Evolutionary conservation across 2,113 vertebrate species (phyloP), one percentile per base, ranked within the genome.

Genomic region (Gavia stellata): DNA sequence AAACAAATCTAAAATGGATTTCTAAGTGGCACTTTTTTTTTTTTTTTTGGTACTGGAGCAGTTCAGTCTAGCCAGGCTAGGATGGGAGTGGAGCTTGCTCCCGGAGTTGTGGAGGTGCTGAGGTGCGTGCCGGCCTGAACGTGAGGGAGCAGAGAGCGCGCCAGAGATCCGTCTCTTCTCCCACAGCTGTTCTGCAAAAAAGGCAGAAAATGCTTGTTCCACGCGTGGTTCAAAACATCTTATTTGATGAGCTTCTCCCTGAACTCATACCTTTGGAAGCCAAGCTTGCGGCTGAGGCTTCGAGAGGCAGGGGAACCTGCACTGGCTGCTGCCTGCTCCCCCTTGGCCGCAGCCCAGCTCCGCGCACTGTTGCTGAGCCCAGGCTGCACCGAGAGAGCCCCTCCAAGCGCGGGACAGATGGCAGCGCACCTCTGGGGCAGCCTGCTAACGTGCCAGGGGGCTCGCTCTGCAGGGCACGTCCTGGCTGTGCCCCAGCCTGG

Each of bases 1-100:
- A 92, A 91, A 80, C 81, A 85, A 85, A 90, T 81, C 24, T 72
- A 42, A 92, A 94, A 87, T 34, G 53, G 62, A 68, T 92, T 96
- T 97, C 31, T 68, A 77, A 91, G 73, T 82, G 81, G 23, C 40
- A 50, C 49, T 26, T n/a, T 62, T 45, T 33, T 13, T 44, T 34
- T 49, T 94, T 53, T 52, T 86, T 71, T 55, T 44, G 10, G 9
- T 87, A 18, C 70, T 62, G 73, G 62, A 68, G 40, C 59, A 70
- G 36, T 82, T 83, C 62, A 53, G 50, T 56, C 49, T 75, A 42
- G 7, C 13, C 17, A 59, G 44, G 56, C 53, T 53, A 20, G 53
- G 16, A n/a, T 3, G 5, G 31, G 52, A 79, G 29, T 49, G 8
- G 52, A 84, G 24, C 9, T 70, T 53, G 29, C 21, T 78, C 5